These are phyloP conservation scores for Meleagris gallopavo DNA, from an alignment of 2,113 vertebrate genomes.

Conservation along the genomic window DNA sequence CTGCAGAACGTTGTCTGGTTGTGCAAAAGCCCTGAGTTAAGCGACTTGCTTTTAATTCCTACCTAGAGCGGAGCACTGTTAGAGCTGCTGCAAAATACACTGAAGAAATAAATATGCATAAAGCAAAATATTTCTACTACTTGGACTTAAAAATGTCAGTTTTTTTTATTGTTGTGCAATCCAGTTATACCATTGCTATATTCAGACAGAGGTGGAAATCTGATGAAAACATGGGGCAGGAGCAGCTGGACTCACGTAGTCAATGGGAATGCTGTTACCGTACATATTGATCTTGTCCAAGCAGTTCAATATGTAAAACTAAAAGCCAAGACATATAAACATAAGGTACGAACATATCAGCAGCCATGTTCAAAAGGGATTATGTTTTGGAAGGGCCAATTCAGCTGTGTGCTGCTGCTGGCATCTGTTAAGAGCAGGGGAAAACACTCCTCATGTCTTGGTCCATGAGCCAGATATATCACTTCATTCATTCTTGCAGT, in stretches of 20 bases:
- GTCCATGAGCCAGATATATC: conserved; percentile 60
- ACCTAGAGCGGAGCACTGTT: not conserved
- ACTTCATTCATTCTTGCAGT: conserved; percentile 64
- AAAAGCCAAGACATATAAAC: conserved; percentile 60
- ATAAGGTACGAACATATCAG: conserved; percentile 52
- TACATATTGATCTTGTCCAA: conserved; percentile 48
- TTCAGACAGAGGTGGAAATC: not conserved
- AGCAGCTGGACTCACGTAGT: conserved; percentile 51
- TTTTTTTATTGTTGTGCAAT: not conserved
- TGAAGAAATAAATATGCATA: not conserved
- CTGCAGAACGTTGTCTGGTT: not conserved
- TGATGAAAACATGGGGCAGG: conserved; percentile 27
- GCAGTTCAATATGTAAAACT: conserved; percentile 59
- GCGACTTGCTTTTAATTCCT: not conserved
- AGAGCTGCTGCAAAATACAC: not conserved
- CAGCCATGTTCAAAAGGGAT: conserved; percentile 50
- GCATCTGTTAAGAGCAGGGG: conserved; percentile 54
- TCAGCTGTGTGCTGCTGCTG: conserved; percentile 58
- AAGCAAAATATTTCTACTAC: not conserved
- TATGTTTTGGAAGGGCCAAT: conserved; percentile 45
- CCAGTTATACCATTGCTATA: conserved; percentile 10
- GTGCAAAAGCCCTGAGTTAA: not conserved
- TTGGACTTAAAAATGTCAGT: not conserved
- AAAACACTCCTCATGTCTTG: conserved; percentile 58
- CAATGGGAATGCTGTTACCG: conserved; percentile 30